These are phyloP conservation scores for Miniopterus natalensis DNA, from an alignment of 2,113 vertebrate species.

Conservation along the genomic window DNA sequence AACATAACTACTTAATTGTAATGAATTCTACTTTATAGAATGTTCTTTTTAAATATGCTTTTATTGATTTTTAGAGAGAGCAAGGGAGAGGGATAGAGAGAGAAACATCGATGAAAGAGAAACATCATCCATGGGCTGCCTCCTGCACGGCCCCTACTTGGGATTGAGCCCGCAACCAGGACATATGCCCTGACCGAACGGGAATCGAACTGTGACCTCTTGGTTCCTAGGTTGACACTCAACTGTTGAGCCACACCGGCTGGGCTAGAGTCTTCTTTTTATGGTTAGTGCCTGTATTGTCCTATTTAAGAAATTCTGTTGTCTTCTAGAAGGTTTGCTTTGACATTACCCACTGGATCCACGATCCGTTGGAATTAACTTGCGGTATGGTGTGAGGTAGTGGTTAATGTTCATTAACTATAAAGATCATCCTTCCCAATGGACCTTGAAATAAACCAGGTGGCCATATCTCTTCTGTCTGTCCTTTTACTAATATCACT, in stretches of 20 bases:
- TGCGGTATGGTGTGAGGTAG: not conserved
- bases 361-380: accelerated
- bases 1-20: not conserved
- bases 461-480: not conserved
- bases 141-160: too few relatives aligned
- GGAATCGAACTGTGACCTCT: too few relatives aligned
- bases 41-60: not conserved
- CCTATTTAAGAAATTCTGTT: not conserved
- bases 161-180: too few relatives aligned
- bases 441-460: not conserved
- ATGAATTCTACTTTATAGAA: not conserved
- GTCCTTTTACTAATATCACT: not conserved
- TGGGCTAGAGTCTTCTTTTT: not conserved
- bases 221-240: too few relatives aligned
- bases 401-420: not conserved
- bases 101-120: too few relatives aligned
- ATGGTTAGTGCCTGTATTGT: not conserved
- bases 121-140: too few relatives aligned
- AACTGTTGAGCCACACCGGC: too few relatives aligned
- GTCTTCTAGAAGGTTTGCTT: not conserved
- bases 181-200: too few relatives aligned
- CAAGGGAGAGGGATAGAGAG: too few relatives aligned
- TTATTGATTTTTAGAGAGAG: too few relatives aligned
- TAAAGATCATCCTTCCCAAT: not conserved
- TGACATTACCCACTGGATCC: not conserved